Evolutionary conservation across 1,140 invertebrate species (phyloP), one percentile per base, ranked within the genome.

Genomic region (Oppia nitens): DNA sequence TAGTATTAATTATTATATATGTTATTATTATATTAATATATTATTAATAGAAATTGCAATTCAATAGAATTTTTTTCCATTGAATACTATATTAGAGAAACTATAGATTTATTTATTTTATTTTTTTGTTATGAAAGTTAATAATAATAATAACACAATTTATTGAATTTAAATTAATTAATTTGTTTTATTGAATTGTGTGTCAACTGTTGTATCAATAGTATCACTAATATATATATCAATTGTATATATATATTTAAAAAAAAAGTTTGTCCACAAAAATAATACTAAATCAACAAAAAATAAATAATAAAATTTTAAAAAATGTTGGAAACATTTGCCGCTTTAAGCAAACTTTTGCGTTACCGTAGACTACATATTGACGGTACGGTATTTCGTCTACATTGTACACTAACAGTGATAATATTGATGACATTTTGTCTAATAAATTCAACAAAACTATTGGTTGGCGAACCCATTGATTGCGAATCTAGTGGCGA

Each of bases 401-500:
- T 94, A 67, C 87, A 92, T 74, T 91, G 89, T 71, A 72, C 84
- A 26, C 90, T 92, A 68, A 91, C 88, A 4, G 83, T 87, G 20
- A 84, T 85, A 12, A 71, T 91, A 32, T 73, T 93, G 53, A 77
- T 92, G 64, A 82, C 81, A 28, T 90, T 84, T 69, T 90, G 87
- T 29, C 69, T 92, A 60, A 81, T 91, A 57, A 85, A 92, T 61
- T 91, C 88, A 1, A 87, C 87, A 51, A 85, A 81, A 12, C 88
- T 93, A 72, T 92, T 83, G 70, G 87, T 93, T 2, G 90, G 90
- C 6, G 81, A 86, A 64, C 89, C 89, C 9, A 94, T 94, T 61
- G 80, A 85, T 62, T 94, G 90, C 12, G 14, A 52, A 12, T 3
- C 32, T 4, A 45, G 49, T 11, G 74, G 84, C 29, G 79, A 84